Evolutionary conservation across 2,797 vertebrate genomes (phyloP).

Genomic region (Leptatherina wallacei): DNA sequence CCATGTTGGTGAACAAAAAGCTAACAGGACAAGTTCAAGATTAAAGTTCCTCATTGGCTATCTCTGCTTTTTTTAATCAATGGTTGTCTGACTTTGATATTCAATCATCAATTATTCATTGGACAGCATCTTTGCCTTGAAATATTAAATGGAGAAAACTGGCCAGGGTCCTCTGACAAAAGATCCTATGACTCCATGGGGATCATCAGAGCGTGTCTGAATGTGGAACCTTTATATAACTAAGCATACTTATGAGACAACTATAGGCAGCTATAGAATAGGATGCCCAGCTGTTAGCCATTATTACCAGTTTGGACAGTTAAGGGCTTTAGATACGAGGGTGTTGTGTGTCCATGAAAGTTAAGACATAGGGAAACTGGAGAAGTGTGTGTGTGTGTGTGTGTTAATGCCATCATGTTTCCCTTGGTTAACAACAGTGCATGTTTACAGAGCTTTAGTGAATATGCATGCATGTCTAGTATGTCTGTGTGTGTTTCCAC

Average conservation of each 20-base stretch:
- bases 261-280: constrained; percentile 56
- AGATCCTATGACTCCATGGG: constrained; percentile 56
- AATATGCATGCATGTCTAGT: constrained; percentile 18
- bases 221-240: constrained; percentile 76
- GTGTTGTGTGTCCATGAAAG: constrained; percentile 70
- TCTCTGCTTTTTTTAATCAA: neutral
- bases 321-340: constrained; percentile 60
- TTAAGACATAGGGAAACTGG: constrained; percentile 66
- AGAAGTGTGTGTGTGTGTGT: constrained; percentile 55
- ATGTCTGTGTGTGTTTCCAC: constrained; percentile 5
- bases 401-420: constrained; percentile 23
- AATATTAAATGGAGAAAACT: constrained; percentile 22
- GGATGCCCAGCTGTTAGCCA: constrained; percentile 80
- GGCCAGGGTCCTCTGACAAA: constrained; percentile 40
- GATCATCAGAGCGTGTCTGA: constrained; percentile 59
- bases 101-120: constrained; percentile 20
- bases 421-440: constrained; percentile 16
- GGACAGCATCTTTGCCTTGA: constrained; percentile 18
- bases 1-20: neutral
- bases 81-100: neutral
- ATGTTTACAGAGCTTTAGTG: constrained; percentile 21
- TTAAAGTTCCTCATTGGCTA: neutral
- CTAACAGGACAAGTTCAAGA: neutral
- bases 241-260: constrained; percentile 45
- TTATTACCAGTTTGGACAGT: constrained; percentile 73